phyloP scores from a whole-genome alignment of 2,113 vertebrate species.

The Mobula birostris region DNA sequence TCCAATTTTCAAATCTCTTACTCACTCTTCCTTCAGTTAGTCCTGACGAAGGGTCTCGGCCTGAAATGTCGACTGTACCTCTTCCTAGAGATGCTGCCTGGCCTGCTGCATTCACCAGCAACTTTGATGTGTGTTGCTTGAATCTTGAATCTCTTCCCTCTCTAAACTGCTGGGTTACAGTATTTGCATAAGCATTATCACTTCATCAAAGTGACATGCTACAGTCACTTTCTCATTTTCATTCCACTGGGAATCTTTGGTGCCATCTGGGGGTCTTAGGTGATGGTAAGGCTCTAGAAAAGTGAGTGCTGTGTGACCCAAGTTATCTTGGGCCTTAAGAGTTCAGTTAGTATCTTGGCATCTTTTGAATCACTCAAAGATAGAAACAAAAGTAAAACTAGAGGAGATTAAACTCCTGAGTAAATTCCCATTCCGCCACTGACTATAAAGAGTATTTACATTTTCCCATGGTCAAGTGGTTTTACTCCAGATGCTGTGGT shows the following conservation, averaged over 20 bases:
- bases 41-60: too few relatives aligned
- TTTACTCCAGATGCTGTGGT: too few relatives aligned
- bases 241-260: not conserved
- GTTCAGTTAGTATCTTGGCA: not conserved
- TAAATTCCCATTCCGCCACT: not conserved
- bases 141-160: not conserved
- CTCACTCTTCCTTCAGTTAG: too few relatives aligned
- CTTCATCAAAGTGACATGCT: not conserved
- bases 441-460: too few relatives aligned
- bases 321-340: not conserved
- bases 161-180: not conserved
- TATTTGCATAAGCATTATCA: not conserved
- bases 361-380: not conserved
- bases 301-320: not conserved
- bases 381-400: not conserved
- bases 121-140: too few relatives aligned
- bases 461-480: too few relatives aligned
- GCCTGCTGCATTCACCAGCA: too few relatives aligned
- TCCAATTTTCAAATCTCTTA: too few relatives aligned
- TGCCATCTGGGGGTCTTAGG: not conserved
- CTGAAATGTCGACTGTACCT: too few relatives aligned
- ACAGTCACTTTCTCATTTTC: not conserved
- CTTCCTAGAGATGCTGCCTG: too few relatives aligned
- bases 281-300: not conserved
- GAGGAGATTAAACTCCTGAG: not conserved